Conservation (phyloP, 2,888 invertebrate species). For the Alviniconcha strummeri region DNA sequence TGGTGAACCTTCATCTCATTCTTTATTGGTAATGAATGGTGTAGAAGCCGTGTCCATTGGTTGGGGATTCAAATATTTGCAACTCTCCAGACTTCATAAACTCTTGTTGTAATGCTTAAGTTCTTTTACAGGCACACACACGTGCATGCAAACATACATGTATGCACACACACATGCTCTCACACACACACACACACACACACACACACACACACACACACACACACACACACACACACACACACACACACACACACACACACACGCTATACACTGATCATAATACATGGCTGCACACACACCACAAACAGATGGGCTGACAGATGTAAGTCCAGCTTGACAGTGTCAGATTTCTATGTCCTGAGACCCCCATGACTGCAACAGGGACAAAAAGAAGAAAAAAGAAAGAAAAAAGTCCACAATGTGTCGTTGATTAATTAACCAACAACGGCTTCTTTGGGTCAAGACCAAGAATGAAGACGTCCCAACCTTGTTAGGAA, state of each 20-base stretch:
- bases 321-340: not conserved
- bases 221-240: not conserved
- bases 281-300: not conserved
- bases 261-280: not conserved
- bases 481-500: constrained; percentile 56
- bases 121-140: not conserved
- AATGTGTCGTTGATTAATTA: too few relatives aligned
- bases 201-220: not conserved
- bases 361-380: too few relatives aligned
- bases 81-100: too few relatives aligned
- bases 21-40: too few relatives aligned
- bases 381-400: not conserved
- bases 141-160: not conserved
- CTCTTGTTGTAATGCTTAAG: too few relatives aligned
- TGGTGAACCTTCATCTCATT: too few relatives aligned
- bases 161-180: not conserved
- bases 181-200: not conserved
- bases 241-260: not conserved
- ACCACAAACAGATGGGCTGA: not conserved
- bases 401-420: not conserved
- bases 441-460: too few relatives aligned
- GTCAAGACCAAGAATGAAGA: not conserved
- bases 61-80: too few relatives aligned
- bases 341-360: too few relatives aligned
- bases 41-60: too few relatives aligned